These are phyloP conservation scores for Cyprinodon brontotheroides DNA, from an alignment of 2,113 vertebrate genomes.

Conservation along the genomic window DNA sequence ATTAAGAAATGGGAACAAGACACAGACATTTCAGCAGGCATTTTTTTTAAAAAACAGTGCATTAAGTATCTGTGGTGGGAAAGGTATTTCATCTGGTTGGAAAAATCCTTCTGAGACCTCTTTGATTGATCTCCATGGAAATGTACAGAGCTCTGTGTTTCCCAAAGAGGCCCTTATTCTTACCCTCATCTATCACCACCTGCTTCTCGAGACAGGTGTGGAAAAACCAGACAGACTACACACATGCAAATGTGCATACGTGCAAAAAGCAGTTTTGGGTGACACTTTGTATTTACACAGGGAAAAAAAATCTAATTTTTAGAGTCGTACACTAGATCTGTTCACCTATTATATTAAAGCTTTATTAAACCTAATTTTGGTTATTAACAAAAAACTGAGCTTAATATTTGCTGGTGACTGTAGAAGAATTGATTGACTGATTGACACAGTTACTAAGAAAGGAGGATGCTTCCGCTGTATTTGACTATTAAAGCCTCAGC, in stretches of 20 bases:
- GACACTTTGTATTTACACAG: not conserved
- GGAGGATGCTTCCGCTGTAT: no score
- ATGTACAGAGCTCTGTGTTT: conserved; percentile 9
- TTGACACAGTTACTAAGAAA: no score
- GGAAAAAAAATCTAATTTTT: not conserved
- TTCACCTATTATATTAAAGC: not conserved
- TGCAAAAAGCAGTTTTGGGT: not conserved
- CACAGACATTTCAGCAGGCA: no score
- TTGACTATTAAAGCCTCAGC: no score
- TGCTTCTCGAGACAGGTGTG: not conserved
- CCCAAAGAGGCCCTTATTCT: not conserved
- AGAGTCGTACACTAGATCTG: not conserved
- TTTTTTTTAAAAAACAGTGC: not conserved
- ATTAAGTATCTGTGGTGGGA: not conserved
- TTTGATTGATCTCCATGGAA: conserved; percentile 14
- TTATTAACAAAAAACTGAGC: not conserved
- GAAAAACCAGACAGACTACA: not conserved
- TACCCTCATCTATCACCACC: conserved; percentile 21
- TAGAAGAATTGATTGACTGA: no score
- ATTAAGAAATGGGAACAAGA: no score
- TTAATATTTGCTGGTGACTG: not conserved
- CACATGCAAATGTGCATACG: not conserved
- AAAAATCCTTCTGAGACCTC: conserved; percentile 6
- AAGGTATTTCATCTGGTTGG: not conserved
- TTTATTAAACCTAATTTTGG: not conserved